Base-by-base conservation (phyloP, 92 coral and sea anemone species). In the Paragorgia papillata region DNA sequence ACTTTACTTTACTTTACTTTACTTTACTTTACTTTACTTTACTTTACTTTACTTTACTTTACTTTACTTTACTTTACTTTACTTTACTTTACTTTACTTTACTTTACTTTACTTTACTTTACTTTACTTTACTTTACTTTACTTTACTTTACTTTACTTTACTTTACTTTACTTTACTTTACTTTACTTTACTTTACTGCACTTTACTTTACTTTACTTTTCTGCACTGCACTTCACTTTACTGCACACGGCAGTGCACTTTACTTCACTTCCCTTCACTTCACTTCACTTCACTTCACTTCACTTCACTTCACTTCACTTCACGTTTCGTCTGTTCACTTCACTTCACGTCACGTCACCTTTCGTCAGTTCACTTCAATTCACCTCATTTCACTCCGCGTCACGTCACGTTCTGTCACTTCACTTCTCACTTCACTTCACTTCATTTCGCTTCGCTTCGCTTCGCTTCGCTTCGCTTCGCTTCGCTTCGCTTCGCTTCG, bases 311-410 rank as follows among this genome's bases (percentile, higher is more conserved):
- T 30, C 69, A 15, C 40, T 20, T 29, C 14, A 7, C 69, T 30
- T 43, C 43, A 37, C 43, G 10, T 37, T 10, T 4, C 43, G 10
- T 37, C 43, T 4, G 43, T 37, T 37, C 10, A 37, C 43, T 37
- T 37, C 43, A 37, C 43, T 37, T 37, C 43, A 37, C 43, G 10
- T 37, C 43, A 37, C 43, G 10, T 15, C 40, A 62, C 40, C 30
- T 54, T 24, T 53, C 79, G 53, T 54, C 40, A 53, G 46, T 53
- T 31, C 60, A 55, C 79, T 56, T 54, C 28, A 51, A 44, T 53
- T 54, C 50, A 74, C 79, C 19, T 54, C 18, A 55, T 68, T 74
- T 31, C 46, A 74, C 79, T 74, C 54, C 27, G 27, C 66, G 53
- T 55, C 24, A 74, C 80, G 30, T 54, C 19, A 62, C 34, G 1